phyloP scores from a whole-genome alignment of 2,113 vertebrate species.

The Grus americana region DNA sequence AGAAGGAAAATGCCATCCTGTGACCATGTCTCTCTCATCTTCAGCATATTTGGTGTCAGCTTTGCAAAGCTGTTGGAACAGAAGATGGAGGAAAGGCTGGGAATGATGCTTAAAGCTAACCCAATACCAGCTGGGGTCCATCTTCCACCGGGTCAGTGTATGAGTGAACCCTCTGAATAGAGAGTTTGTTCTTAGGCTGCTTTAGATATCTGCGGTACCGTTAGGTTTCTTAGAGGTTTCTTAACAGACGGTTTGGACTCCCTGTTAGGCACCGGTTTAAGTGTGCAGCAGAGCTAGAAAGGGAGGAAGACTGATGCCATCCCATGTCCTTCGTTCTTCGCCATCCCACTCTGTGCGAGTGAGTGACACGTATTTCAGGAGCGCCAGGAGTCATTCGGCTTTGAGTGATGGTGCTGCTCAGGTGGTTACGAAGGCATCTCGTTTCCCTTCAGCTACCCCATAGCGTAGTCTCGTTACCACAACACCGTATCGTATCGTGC shows the following conservation, averaged over 20 bases:
- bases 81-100: neutral
- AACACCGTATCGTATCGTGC: rapidly evolving
- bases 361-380: neutral
- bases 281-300: neutral
- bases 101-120: neutral
- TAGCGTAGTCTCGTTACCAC: neutral
- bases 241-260: neutral
- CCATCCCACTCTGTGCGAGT: neutral
- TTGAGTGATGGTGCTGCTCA: neutral
- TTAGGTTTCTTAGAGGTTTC: neutral
- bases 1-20: neutral
- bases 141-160: neutral
- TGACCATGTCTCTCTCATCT: neutral
- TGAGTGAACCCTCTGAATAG: neutral
- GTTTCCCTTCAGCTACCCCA: neutral
- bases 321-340: neutral
- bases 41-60: neutral
- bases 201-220: neutral
- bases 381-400: neutral
- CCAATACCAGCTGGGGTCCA: neutral
- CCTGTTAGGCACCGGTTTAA: neutral
- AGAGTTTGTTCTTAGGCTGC: neutral
- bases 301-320: neutral
- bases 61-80: neutral
- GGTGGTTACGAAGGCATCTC: neutral